Evolutionary conservation across 2,113 vertebrate genomes (phyloP), one percentile per base, ranked within the genome.

Genomic region (Callionymus lyra): DNA sequence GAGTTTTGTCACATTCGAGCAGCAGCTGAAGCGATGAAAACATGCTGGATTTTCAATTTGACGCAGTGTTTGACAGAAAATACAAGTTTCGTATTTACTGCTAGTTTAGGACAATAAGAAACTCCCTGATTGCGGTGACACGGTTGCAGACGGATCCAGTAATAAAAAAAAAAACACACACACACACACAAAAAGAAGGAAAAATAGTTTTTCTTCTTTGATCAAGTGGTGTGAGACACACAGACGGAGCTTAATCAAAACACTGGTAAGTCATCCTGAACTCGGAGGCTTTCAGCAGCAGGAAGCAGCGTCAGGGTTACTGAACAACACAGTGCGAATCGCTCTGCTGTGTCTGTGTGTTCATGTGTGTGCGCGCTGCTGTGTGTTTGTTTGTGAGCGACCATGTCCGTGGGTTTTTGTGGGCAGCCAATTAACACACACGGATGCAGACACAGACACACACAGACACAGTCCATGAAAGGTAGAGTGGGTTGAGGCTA

Each of bases 201-300:
- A 50, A 52, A 55, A 31, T 19, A 12, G 50, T 48, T 53, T 57
- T 65, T 63, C 34, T 38, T 57, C 47, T 77, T 70, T 71, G 71
- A 73, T 74, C 56, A 54, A 70, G 50, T 37, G 44, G 50, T 65
- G 65, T 51, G 62, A 76, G 65, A 60, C 57, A 65, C 40, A 65
- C 47, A 53, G 60, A 37, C 74, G 59, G 68, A 12, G 67, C 69
- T 65, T 80, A 63, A 76, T 77, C 72, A 77, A 72, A 75, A 71
- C 69, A 63, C 54, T 60, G 74, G 58, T 53, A 62, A 62, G 66
- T 53, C 74, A 69, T 69, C 69, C 59, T 64, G 64, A 75, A 77
- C 66, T 67, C 66, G 31, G 40, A 27, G 44, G 64, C 74, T 67
- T 69, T 59, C 57, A 63, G 62, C 68, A 42, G 65, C 56, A 68